These are phyloP conservation scores for Magallana gigas DNA, from an alignment of 1,140 invertebrate species.

Conservation along the genomic window DNA sequence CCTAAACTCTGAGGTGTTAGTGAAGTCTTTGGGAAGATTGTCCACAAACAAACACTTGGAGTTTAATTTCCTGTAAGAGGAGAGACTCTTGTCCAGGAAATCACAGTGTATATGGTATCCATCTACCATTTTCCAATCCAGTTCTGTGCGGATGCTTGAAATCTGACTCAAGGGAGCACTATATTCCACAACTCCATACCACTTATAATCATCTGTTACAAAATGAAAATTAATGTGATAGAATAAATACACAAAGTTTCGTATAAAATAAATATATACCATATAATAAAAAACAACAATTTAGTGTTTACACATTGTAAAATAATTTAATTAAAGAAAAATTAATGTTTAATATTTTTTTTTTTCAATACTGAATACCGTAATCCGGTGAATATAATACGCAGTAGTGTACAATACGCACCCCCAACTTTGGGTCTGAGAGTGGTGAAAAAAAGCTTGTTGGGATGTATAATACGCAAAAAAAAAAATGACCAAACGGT, in stretches of 20 bases:
- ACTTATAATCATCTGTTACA: slow-evolving; percentile 80
- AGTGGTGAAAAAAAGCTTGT: no score
- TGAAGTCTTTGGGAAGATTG: slow-evolving; percentile 81
- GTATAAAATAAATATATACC: neutral
- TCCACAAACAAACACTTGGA: slow-evolving; percentile 82
- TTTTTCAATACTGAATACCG: no score
- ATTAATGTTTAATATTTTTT: no score
- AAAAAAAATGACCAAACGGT: no score
- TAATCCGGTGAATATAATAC: no score
- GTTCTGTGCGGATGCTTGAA: slow-evolving; percentile 79
- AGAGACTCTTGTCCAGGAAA: slow-evolving; percentile 72
- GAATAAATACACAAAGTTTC: neutral
- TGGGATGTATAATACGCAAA: no score
- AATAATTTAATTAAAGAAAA: no score
- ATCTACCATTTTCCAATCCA: slow-evolving; percentile 80
- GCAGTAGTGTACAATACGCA: no score
- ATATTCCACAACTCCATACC: slow-evolving; percentile 84
- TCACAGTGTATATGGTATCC: slow-evolving; percentile 81
- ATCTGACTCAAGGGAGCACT: slow-evolving; percentile 75
- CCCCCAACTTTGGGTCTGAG: no score
- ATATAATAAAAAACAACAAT: neutral
- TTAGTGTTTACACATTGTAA: neutral
- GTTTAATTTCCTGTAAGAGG: slow-evolving; percentile 80
- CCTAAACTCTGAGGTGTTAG: slow-evolving; percentile 82
- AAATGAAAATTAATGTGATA: slow-evolving; percentile 5